Evolutionary conservation across 2,113 vertebrate species (phyloP).

Genomic region (Montifringilla adamsi): DNA sequence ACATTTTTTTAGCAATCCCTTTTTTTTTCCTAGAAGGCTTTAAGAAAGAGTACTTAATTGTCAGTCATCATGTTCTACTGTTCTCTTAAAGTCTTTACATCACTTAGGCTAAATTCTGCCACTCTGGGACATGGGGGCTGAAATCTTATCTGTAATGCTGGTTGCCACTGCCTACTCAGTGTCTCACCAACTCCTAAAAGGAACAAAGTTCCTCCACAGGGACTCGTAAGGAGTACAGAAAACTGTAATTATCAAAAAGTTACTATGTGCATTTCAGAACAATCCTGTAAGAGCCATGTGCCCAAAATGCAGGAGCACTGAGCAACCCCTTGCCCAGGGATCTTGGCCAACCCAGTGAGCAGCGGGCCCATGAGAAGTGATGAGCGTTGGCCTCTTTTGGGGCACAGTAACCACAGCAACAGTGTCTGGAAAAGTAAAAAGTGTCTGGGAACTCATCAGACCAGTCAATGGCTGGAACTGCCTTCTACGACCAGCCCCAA

Average conservation of each 20-base stretch:
- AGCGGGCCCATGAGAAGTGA: neutral
- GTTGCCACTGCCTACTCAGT: slow-evolving; percentile 25
- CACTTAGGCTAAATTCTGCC: slow-evolving; percentile 32
- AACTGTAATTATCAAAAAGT: neutral
- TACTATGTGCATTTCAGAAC: neutral
- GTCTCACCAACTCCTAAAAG: slow-evolving; percentile 4
- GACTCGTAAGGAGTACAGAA: neutral
- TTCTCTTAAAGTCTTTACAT: slow-evolving; percentile 33
- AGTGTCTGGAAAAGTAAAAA: neutral
- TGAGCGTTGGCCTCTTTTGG: neutral
- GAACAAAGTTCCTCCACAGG: slow-evolving; percentile 3
- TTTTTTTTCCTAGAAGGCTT: neutral
- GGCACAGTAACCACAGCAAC: neutral
- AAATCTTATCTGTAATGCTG: neutral
- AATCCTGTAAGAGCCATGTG: neutral
- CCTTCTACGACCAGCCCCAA: neutral
- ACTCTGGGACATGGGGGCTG: slow-evolving; percentile 38
- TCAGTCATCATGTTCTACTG: slow-evolving; percentile 20
- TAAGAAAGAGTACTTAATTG: slow-evolving; percentile 53
- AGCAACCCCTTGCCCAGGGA: neutral
- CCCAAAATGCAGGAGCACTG: neutral
- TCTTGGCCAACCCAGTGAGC: neutral
- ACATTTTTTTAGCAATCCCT: neutral
- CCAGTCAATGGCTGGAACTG: neutral
- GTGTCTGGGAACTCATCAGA: neutral